Evolutionary conservation across 2,113 vertebrate species (phyloP).

Genomic region (Orthonyx spaldingii): DNA sequence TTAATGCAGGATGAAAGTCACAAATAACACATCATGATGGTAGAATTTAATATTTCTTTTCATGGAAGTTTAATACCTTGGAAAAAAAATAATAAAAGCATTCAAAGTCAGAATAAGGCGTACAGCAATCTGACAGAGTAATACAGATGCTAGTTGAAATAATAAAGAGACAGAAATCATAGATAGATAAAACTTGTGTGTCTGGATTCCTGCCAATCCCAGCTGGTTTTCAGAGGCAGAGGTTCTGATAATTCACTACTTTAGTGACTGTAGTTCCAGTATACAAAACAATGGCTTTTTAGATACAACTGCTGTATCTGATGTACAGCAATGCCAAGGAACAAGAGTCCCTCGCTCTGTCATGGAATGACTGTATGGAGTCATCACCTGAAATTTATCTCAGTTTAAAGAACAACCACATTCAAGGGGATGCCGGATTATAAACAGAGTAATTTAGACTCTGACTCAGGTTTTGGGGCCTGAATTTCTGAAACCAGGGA

Average conservation of each 20-base stretch:
- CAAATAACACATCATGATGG: neutral
- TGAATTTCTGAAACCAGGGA: neutral
- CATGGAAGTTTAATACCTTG: neutral
- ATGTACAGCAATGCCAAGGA: neutral
- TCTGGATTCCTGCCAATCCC: neutral
- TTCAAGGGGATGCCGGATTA: neutral
- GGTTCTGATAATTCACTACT: neutral
- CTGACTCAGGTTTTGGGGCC: neutral
- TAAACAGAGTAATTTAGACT: neutral
- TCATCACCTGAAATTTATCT: neutral
- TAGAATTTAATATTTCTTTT: neutral
- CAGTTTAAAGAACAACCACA: neutral
- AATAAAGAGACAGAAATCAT: neutral
- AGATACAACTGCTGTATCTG: neutral
- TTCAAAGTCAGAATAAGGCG: neutral
- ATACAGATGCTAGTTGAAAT: neutral
- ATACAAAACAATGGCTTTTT: neutral
- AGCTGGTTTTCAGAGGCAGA: neutral
- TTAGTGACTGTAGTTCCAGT: neutral
- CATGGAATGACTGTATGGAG: neutral
- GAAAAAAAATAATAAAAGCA: constrained; percentile 12
- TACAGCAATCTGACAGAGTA: neutral
- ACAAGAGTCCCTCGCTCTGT: neutral
- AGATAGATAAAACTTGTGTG: neutral
- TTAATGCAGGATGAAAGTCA: neutral